Evolutionary conservation across 2,888 invertebrate species (phyloP).

Genomic region (Calliopum simillimum): DNA sequence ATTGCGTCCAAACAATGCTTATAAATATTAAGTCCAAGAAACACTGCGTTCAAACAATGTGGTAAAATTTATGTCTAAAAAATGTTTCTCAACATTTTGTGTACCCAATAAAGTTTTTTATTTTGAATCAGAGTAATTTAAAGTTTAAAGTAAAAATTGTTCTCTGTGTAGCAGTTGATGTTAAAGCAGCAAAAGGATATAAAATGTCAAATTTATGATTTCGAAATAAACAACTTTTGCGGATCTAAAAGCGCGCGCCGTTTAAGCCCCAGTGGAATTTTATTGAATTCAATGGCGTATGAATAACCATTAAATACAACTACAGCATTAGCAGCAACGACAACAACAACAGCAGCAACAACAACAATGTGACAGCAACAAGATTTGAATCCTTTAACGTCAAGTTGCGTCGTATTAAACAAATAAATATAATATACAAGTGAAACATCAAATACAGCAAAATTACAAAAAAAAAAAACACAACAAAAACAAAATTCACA

Average conservation of each 20-base stretch:
- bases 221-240: conserved; percentile 23
- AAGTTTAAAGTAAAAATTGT: too few species aligned
- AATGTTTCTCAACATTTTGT: too few species aligned
- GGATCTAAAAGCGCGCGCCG: conserved; percentile 11
- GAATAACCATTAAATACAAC: conserved; percentile 44
- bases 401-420: conserved; percentile 14
- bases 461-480: neutral
- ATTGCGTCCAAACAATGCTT: too few species aligned
- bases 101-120: too few species aligned
- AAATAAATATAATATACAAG: conserved; percentile 13
- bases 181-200: neutral
- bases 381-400: neutral
- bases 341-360: conserved; percentile 23
- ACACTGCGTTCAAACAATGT: too few species aligned
- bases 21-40: too few species aligned
- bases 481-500: neutral
- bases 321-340: conserved; percentile 24
- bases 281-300: conserved; percentile 49
- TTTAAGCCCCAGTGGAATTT: conserved; percentile 11
- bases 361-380: conserved; percentile 3
- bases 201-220: conserved; percentile 29
- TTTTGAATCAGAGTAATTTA: too few species aligned
- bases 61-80: too few species aligned
- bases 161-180: too few species aligned
- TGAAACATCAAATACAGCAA: conserved; percentile 1